These are phyloP conservation scores for Tachycineta bicolor DNA, from an alignment of 2,113 vertebrate genomes.

Conservation along the genomic window DNA sequence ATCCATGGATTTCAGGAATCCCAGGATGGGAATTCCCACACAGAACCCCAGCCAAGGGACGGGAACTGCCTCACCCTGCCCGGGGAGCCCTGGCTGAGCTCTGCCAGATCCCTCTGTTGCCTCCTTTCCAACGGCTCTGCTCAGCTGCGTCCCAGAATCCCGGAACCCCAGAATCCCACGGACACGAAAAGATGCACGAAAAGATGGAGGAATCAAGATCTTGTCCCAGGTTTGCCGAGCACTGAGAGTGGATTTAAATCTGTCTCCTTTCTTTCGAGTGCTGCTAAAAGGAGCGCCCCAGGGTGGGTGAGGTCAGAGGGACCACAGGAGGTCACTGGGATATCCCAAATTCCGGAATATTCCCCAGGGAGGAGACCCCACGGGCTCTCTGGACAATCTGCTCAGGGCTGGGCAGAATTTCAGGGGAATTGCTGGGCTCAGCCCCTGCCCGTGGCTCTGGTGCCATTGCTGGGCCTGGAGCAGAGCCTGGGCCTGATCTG, in stretches of 20 bases:
- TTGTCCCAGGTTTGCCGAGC: neutral
- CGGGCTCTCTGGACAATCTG: neutral
- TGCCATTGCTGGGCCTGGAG: too few relatives aligned
- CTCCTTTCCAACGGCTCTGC: neutral
- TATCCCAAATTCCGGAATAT: neutral
- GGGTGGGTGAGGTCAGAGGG: neutral
- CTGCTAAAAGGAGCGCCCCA: neutral
- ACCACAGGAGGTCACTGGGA: too few relatives aligned
- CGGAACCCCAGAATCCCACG: neutral
- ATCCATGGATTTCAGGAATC: neutral
- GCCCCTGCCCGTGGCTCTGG: neutral
- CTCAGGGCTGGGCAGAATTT: neutral
- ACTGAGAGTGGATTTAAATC: neutral
- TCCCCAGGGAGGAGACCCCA: neutral
- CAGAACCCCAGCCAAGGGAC: neutral
- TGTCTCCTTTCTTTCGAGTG: neutral
- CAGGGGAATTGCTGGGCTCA: neutral
- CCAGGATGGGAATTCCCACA: fast-evolving
- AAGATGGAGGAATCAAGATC: neutral
- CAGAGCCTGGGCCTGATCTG: too few relatives aligned
- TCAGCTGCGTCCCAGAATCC: neutral
- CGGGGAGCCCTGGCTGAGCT: neutral
- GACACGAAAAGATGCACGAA: neutral
- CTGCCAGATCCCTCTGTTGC: neutral
- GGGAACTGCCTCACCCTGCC: neutral